phyloP scores from a whole-genome alignment of 2,888 invertebrate genomes.

The Axea sp. region DNA sequence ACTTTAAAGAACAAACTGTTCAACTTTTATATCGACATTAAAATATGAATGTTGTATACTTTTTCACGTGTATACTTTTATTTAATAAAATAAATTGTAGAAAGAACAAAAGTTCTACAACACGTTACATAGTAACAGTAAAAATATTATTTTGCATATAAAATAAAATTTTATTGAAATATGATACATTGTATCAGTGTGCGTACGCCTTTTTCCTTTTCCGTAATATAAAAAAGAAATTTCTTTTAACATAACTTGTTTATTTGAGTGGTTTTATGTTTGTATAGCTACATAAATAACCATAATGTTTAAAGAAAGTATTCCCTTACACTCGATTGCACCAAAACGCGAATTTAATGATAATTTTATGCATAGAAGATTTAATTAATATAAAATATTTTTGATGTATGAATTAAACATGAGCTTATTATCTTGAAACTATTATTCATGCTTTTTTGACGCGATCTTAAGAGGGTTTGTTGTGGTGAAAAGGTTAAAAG shows the following conservation, averaged over 20 bases:
- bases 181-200: slow-evolving; percentile 7
- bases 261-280: slow-evolving; percentile 27
- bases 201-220: background rate
- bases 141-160: slow-evolving; percentile 5
- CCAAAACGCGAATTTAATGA: slow-evolving; percentile 32
- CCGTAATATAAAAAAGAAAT: slow-evolving; percentile 2
- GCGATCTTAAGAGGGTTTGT: slow-evolving; percentile 12
- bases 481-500: slow-evolving; percentile 9
- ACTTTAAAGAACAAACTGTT: too few species aligned
- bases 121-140: slow-evolving; percentile 9
- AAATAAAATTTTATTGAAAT: slow-evolving; percentile 37
- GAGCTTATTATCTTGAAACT: slow-evolving; percentile 43
- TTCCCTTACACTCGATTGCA: slow-evolving; percentile 24
- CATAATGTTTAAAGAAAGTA: slow-evolving; percentile 20
- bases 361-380: slow-evolving; percentile 56
- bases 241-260: slow-evolving; percentile 1
- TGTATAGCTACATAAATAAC: slow-evolving; percentile 23
- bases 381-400: slow-evolving; percentile 56
- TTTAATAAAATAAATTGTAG: slow-evolving; percentile 25
- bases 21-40: slow-evolving; percentile 1
- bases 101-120: slow-evolving; percentile 12
- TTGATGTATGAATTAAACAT: slow-evolving; percentile 53
- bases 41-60: background rate
- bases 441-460: slow-evolving; percentile 46
- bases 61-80: slow-evolving; percentile 22